Conservation (phyloP, 2,888 invertebrate genomes). For the Nycteola revayana region DNA sequence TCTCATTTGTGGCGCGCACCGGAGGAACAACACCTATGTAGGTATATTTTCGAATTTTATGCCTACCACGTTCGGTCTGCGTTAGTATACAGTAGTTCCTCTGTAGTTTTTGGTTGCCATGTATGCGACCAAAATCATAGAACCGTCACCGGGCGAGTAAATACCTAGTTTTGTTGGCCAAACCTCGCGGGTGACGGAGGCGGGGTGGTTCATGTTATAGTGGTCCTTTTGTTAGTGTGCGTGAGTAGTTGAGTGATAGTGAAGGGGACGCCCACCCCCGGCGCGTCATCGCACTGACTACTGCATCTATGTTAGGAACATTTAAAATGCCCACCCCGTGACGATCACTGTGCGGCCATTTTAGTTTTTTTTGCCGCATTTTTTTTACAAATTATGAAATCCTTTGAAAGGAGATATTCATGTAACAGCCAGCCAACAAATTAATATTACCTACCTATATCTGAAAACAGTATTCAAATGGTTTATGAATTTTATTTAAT, state of each 20-base stretch:
- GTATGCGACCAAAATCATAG: slow-evolving; percentile 43
- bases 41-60: slow-evolving; percentile 77
- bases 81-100: slow-evolving; percentile 35
- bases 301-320: slow-evolving; percentile 78
- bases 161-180: slow-evolving; percentile 18
- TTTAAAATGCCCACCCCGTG: slow-evolving; percentile 78
- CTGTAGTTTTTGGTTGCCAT: slow-evolving; percentile 59
- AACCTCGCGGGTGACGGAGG: slow-evolving; percentile 20
- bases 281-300: slow-evolving; percentile 73
- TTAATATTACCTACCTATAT: no score
- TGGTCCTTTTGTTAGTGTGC: slow-evolving; percentile 49
- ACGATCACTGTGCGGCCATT: slow-evolving; percentile 72
- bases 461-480: no score
- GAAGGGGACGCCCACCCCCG: slow-evolving; percentile 62
- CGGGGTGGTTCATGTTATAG: slow-evolving; percentile 35
- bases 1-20: slow-evolving; percentile 69
- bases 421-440: background rate
- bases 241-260: slow-evolving; percentile 68
- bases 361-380: slow-evolving; percentile 50
- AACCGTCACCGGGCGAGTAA: slow-evolving; percentile 39
- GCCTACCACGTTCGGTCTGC: slow-evolving; percentile 57
- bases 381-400: slow-evolving; percentile 36
- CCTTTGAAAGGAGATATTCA: slow-evolving; percentile 5
- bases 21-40: slow-evolving; percentile 58
- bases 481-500: no score